These are phyloP conservation scores for Melanostoma scalare DNA, from an alignment of 2,888 invertebrate genomes.

Conservation along the genomic window DNA sequence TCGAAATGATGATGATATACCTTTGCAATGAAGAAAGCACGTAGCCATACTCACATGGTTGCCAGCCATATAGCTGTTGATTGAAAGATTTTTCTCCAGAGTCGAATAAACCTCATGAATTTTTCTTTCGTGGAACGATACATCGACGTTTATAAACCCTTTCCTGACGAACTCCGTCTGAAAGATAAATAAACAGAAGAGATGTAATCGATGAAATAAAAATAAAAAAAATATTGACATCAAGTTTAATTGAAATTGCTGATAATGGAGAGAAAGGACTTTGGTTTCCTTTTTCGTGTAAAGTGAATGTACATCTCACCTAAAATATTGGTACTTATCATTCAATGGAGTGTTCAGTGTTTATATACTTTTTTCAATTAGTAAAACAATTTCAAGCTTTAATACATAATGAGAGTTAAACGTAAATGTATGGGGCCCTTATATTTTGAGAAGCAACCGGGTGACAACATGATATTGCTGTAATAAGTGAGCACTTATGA, in stretches of 20 bases:
- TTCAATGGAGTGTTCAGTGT: too few relatives aligned
- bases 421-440: too few relatives aligned
- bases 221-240: constrained; percentile 17
- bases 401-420: too few relatives aligned
- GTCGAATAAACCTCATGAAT: constrained; percentile 80
- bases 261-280: constrained; percentile 42
- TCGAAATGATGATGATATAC: constrained; percentile 12
- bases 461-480: too few relatives aligned
- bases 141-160: constrained; percentile 77
- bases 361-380: too few relatives aligned
- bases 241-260: constrained; percentile 59
- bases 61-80: constrained; percentile 79
- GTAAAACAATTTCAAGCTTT: too few relatives aligned
- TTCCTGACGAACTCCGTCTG: constrained; percentile 79
- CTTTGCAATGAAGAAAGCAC: not conserved
- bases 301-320: not conserved
- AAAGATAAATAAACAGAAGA: constrained; percentile 45
- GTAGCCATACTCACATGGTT: constrained; percentile 77
- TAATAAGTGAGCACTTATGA: too few relatives aligned
- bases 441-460: too few relatives aligned
- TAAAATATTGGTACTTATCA: too few relatives aligned
- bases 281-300: constrained; percentile 8
- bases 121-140: constrained; percentile 78
- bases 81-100: constrained; percentile 80
- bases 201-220: not conserved